A percentile compares a stretch with the other conserved stretches of the same genome.
These are phyloP conservation scores for Rhinichthys osculus DNA, from an alignment of 2,797 vertebrate genomes.

Conservation along the genomic window DNA sequence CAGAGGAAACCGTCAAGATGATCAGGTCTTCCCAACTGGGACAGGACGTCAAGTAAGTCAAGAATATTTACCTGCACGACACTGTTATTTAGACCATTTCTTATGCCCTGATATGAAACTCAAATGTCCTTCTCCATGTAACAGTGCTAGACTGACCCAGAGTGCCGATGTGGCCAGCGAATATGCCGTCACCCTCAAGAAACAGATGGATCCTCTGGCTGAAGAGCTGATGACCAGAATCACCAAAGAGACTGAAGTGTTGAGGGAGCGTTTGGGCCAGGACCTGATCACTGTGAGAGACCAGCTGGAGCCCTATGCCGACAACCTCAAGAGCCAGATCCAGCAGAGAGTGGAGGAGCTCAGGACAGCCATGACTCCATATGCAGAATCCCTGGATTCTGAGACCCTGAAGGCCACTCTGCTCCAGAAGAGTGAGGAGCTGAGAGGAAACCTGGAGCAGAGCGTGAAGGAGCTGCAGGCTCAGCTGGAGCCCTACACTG, in stretches of 20 bases:
- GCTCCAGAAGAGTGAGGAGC: slow-evolving; percentile 64
- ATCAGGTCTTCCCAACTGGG: slow-evolving; percentile 80
- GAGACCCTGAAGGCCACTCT: slow-evolving; percentile 62
- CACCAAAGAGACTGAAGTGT: slow-evolving; percentile 58
- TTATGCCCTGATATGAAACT: not conserved
- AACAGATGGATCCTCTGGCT: slow-evolving; percentile 58
- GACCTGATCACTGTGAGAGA: slow-evolving; percentile 53
- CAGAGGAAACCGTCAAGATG: slow-evolving; percentile 77
- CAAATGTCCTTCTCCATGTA: not conserved
- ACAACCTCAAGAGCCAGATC: slow-evolving; percentile 58
- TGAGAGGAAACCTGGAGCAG: slow-evolving; percentile 59
- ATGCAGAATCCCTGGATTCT: slow-evolving; percentile 55
- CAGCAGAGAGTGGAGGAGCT: slow-evolving; percentile 56
- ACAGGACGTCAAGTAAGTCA: slow-evolving; percentile 82
- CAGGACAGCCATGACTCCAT: slow-evolving; percentile 55
- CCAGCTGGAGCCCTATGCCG: slow-evolving; percentile 60
- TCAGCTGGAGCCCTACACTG: slow-evolving; percentile 62
- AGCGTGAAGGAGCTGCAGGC: slow-evolving; percentile 64
- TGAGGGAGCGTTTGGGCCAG: slow-evolving; percentile 57
- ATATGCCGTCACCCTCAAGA: slow-evolving; percentile 57
- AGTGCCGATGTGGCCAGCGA: slow-evolving; percentile 60
- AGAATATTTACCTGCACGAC: not conserved
- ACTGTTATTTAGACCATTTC: not conserved
- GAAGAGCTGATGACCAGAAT: slow-evolving; percentile 62
- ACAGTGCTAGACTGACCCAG: slow-evolving; percentile 58